phyloP scores from a whole-genome alignment of 30 jellyfish, hydroid and myxozoan species.

The Mastigias papua region DNA sequence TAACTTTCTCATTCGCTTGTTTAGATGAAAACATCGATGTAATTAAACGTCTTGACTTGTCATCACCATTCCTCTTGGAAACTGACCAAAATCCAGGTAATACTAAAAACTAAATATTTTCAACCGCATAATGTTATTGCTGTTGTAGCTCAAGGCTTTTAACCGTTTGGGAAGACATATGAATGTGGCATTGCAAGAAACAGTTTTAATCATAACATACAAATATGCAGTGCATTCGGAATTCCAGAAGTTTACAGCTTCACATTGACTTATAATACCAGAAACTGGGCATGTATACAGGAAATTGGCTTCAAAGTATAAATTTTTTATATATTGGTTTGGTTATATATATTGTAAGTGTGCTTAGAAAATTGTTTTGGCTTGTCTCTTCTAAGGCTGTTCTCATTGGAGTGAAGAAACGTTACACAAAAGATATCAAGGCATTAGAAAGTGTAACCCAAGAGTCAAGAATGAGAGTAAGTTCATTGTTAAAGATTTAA shows the following conservation, averaged over 20 bases:
- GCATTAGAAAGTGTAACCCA: neutral
- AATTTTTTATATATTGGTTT: neutral
- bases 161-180: neutral
- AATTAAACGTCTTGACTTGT: neutral
- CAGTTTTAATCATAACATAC: too few relatives aligned
- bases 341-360: neutral
- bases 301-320: too few relatives aligned
- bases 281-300: too few relatives aligned
- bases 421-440: neutral
- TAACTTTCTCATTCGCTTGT: neutral
- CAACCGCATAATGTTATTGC: neutral
- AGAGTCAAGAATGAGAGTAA: neutral
- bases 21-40: neutral
- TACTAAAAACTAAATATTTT: too few relatives aligned
- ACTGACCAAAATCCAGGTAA: slow-evolving; percentile 1
- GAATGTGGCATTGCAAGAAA: too few relatives aligned
- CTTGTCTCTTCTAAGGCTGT: neutral
- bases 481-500: too few relatives aligned
- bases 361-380: neutral
- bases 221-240: too few relatives aligned
- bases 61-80: neutral
- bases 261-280: too few relatives aligned
- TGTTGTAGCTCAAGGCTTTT: neutral
- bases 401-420: neutral
- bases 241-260: too few relatives aligned